Evolutionary conservation across 1,140 invertebrate species (phyloP).

Genomic region (Drosophila simulans): DNA sequence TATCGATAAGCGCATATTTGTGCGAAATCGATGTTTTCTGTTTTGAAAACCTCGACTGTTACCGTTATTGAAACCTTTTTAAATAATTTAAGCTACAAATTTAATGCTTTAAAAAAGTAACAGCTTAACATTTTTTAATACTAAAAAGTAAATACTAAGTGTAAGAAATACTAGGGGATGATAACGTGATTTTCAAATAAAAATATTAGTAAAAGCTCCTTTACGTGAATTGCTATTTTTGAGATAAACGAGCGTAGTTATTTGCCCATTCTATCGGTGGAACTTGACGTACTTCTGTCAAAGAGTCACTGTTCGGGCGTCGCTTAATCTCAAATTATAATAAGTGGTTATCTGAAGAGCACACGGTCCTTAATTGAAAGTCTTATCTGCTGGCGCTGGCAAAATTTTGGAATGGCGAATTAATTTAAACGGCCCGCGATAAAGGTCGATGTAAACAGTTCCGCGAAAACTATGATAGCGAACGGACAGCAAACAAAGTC

Average conservation of each 20-base stretch:
- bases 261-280: conserved; percentile 18
- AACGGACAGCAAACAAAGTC: conserved; percentile 46
- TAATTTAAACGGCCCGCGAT: conserved; percentile 65
- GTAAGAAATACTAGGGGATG: not conserved
- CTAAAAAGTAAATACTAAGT: not conserved
- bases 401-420: conserved; percentile 52
- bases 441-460: conserved; percentile 70
- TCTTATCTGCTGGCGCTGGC: conserved; percentile 53
- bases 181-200: conserved; percentile 10
- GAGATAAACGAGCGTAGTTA: conserved; percentile 11
- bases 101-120: no score
- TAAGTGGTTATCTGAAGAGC: conserved; percentile 61
- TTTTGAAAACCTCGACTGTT: not conserved
- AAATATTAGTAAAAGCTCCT: not conserved
- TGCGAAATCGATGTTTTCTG: not conserved
- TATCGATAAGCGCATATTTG: not conserved
- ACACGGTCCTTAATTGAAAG: conserved; percentile 56
- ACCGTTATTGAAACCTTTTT: not conserved
- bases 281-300: not conserved
- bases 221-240: not conserved
- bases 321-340: conserved; percentile 63
- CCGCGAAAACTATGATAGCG: conserved; percentile 48
- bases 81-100: not conserved
- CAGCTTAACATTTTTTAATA: not conserved
- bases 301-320: conserved; percentile 5